Evolutionary conservation across 92 coral and sea anemone species (phyloP).

Genomic region (Palythoa heliodiscus): DNA sequence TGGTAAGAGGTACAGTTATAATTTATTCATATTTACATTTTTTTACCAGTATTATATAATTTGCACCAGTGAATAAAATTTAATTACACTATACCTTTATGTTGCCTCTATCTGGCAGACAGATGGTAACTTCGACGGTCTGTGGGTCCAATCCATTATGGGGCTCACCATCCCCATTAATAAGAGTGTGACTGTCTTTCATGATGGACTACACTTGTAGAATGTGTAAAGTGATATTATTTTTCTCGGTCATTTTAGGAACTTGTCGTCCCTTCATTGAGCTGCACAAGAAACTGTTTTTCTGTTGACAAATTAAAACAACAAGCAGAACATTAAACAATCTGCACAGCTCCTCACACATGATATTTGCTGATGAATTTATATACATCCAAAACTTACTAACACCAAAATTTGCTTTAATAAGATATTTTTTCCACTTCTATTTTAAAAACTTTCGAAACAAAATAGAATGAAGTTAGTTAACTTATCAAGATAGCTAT

Average conservation of each 20-base stretch:
- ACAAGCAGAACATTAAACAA: not conserved
- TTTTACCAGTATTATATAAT: no score
- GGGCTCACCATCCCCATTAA: constrained; percentile 30
- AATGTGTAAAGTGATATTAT: not conserved
- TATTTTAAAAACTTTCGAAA: not conserved
- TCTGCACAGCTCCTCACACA: no score
- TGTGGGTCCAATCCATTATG: constrained; percentile 20
- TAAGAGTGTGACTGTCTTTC: constrained; percentile 25
- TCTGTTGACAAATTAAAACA: not conserved
- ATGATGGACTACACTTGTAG: constrained; percentile 3
- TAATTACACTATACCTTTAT: constrained; percentile 7
- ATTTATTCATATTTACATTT: no score
- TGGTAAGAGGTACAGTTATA: no score
- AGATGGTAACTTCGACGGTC: constrained; percentile 23
- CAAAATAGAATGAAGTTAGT: not conserved
- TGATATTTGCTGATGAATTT: no score
- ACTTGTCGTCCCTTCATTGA: not conserved
- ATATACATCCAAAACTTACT: no score
- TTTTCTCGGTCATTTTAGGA: not conserved
- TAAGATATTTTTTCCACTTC: not conserved
- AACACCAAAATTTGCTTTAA: no score
- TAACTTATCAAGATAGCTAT: not conserved
- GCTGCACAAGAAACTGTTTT: not conserved
- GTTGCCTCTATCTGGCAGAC: constrained; percentile 41
- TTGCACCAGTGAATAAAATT: not conserved